Base-by-base conservation (phyloP, 1,140 invertebrate species). In the Chrysoperla carnea region DNA sequence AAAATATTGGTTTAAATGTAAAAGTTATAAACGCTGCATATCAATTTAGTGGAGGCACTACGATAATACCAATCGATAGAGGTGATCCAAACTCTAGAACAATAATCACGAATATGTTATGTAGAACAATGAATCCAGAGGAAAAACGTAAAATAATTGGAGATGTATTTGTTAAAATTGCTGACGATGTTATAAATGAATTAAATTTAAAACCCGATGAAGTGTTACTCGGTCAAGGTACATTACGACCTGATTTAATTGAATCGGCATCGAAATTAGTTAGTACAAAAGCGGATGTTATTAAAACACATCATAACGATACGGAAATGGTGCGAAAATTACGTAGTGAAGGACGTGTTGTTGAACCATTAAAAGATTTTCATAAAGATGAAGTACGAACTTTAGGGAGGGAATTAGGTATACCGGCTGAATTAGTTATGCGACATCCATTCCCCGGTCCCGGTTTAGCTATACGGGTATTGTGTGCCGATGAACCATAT, bases 291-390 rank as follows among this genome's bases (percentile, higher is more conserved):
- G 95, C 95, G 6, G 88, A 94, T 60, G 83, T 82, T 9, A 99
- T 99, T 52, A 99, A 99, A 68, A 99, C 95, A n/a, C 95, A 99
- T 66, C 95, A 99, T 68, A 99, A 99, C 62, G 95, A 99, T 62
- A 96, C 88, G 29, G 89, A 90, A 54, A 69, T 98, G 14, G 90
- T 99, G 67, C 92, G 50, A 54, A 72, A 83, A 56, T 67, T 99
- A 39, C 68, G 95, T 45, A 72, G 75, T 48, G 65, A 84, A 52
- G 92, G 87, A 9, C 69, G 86, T 44, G 91, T 99, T 11, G 81
- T 99, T 14, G 95, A 99, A 66, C 95, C 95, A n/a, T 68, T 99
- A 9, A 87, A 84, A 66, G 95, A 99, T 67, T 99, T 99, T 60
- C 95, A 99, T 59, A 99, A 99, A 69, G 95, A 99, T 63, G 96